phyloP scores from a whole-genome alignment of 1,140 invertebrate genomes.

The Tribolium castaneum region DNA sequence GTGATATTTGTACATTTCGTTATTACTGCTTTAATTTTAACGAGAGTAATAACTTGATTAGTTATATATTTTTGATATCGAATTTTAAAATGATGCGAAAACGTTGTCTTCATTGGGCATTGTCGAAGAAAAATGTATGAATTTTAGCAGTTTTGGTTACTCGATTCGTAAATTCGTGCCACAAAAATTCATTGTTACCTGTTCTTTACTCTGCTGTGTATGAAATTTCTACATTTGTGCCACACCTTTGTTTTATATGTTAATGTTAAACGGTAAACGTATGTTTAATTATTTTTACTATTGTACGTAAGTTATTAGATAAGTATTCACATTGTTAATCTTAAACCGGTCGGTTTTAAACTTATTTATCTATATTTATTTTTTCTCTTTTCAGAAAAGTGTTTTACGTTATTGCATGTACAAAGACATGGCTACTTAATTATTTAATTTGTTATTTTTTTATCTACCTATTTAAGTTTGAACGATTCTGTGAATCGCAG shows the following conservation, averaged over 20 bases:
- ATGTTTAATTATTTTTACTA: conserved; percentile 48
- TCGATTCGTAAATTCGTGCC: conserved; percentile 42
- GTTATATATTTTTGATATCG: conserved; percentile 56
- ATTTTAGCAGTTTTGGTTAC: neutral
- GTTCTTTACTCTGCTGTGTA: conserved; percentile 44
- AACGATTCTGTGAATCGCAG: conserved; percentile 53
- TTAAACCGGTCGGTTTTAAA: conserved; percentile 51
- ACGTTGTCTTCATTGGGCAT: conserved; percentile 52
- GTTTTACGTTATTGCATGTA: conserved; percentile 52
- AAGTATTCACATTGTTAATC: conserved; percentile 50
- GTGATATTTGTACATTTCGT: conserved; percentile 57
- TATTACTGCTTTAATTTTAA: conserved; percentile 50
- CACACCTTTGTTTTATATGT: conserved; percentile 52
- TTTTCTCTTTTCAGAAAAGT: conserved; percentile 47
- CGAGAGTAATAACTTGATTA: conserved; percentile 50
- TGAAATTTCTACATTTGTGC: conserved; percentile 49
- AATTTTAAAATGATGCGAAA: conserved; percentile 45
- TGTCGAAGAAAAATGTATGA: conserved; percentile 11
- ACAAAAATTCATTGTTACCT: conserved; percentile 50
- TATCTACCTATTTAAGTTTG: conserved; percentile 51
- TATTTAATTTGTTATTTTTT: conserved; percentile 55
- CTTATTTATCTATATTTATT: conserved; percentile 56
- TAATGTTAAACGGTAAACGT: conserved; percentile 52
- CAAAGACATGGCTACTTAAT: conserved; percentile 56
- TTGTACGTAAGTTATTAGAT: conserved; percentile 44